Conservation (phyloP, 2,797 vertebrate genomes). For the Sphenodon punctatus region DNA sequence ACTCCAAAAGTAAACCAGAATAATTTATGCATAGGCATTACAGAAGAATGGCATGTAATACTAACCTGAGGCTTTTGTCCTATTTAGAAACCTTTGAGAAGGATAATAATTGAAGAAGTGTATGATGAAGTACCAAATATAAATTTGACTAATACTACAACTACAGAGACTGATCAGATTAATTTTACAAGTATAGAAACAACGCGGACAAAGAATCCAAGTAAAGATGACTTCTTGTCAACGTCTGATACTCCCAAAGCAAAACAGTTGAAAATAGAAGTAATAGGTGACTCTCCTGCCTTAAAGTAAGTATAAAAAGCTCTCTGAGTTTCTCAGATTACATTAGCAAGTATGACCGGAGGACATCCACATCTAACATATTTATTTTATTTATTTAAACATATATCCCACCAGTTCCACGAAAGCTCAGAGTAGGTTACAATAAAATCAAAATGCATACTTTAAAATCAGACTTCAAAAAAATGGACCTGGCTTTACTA, state of each 20-base stretch:
- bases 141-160: constrained; percentile 15
- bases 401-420: too few relatives aligned
- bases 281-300: constrained; percentile 66
- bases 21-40: too few relatives aligned
- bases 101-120: constrained; percentile 88
- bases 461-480: too few relatives aligned
- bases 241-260: constrained; percentile 79
- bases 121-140: constrained; percentile 67
- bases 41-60: too few relatives aligned
- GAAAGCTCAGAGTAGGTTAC: too few relatives aligned
- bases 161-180: not conserved
- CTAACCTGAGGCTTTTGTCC: constrained; percentile 12
- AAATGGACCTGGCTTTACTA: too few relatives aligned
- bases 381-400: not conserved
- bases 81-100: constrained; percentile 87
- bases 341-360: not conserved
- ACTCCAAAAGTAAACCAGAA: too few relatives aligned
- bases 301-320: constrained; percentile 66
- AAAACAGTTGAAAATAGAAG: constrained; percentile 92
- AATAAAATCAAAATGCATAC: too few relatives aligned
- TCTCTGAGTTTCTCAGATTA: not conserved
- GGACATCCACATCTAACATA: not conserved
- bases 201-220: constrained; percentile 40
- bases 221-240: constrained; percentile 59
- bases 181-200: not conserved